Conservation (phyloP, 2,888 invertebrate species). For the Drosophila neonasuta region DNA sequence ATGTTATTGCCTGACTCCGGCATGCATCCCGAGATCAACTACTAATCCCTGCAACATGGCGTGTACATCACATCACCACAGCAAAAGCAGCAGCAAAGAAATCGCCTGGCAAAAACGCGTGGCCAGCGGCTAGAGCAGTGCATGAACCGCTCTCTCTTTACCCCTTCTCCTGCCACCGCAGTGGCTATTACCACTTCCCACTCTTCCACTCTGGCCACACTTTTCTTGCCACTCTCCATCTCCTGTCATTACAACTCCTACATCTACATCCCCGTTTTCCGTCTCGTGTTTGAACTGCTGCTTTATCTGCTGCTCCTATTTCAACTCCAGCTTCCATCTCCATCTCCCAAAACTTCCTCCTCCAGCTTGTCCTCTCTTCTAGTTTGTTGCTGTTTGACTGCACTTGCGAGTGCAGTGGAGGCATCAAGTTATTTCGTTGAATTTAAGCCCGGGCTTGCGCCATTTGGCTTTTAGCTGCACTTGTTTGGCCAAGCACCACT, state of each 20-base stretch:
- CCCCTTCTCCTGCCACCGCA: neutral
- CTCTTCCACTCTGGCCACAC: neutral
- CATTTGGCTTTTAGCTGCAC: slow-evolving; percentile 64
- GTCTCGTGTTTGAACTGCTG: slow-evolving; percentile 5
- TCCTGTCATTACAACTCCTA: neutral
- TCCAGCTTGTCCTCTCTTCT: neutral
- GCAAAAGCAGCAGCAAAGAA: slow-evolving; percentile 26
- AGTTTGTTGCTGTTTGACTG: slow-evolving; percentile 20
- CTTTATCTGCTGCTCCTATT: slow-evolving; percentile 10
- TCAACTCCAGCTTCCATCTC: neutral
- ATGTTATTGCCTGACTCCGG: no score
- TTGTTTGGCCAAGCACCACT: slow-evolving; percentile 56
- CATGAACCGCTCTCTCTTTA: slow-evolving; percentile 27
- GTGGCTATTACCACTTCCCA: neutral
- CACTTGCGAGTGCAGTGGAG: slow-evolving; percentile 47
- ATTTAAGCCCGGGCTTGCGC: slow-evolving; percentile 63
- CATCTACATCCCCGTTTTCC: neutral
- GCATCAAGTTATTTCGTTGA: slow-evolving; percentile 74
- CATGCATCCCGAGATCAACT: no score
- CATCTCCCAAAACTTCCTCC: neutral
- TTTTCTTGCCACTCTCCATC: slow-evolving; percentile 1
- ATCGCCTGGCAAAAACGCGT: slow-evolving; percentile 42
- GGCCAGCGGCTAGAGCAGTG: slow-evolving; percentile 34
- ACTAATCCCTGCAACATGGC: slow-evolving; percentile 10
- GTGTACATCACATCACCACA: slow-evolving; percentile 22